Evolutionary conservation across 2,113 vertebrate species (phyloP).

Genomic region (Laterallus jamaicensis): DNA sequence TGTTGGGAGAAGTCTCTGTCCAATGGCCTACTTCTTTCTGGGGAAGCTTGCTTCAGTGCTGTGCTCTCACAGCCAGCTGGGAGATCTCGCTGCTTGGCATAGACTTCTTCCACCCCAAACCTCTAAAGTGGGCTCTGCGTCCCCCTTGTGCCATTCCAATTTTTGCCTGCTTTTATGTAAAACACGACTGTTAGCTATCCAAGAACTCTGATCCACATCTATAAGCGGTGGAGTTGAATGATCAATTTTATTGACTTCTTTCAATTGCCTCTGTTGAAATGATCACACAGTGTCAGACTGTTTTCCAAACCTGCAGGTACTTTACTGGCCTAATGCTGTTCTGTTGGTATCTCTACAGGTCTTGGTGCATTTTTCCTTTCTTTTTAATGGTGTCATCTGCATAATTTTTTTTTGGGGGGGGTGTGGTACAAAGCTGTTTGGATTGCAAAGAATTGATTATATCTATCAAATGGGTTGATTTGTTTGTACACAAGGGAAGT

Average conservation of each 20-base stretch:
- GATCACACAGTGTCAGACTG: slow-evolving; percentile 35
- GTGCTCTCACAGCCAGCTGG: background rate
- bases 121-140: background rate
- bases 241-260: slow-evolving; percentile 72
- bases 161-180: background rate
- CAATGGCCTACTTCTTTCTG: background rate
- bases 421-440: background rate
- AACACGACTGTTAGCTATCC: background rate
- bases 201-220: slow-evolving; percentile 16
- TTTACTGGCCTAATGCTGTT: background rate
- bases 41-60: background rate
- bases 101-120: background rate
- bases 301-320: slow-evolving; percentile 22
- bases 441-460: background rate
- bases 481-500: background rate
- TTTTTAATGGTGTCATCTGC: background rate
- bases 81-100: background rate
- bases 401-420: background rate
- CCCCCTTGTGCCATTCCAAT: background rate
- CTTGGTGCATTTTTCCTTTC: background rate
- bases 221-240: background rate
- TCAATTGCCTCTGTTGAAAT: slow-evolving; percentile 69
- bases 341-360: background rate
- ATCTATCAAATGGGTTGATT: background rate
- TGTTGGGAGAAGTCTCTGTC: background rate